Conservation (phyloP, 2,797 vertebrate species). For the Mallotus villosus region DNA sequence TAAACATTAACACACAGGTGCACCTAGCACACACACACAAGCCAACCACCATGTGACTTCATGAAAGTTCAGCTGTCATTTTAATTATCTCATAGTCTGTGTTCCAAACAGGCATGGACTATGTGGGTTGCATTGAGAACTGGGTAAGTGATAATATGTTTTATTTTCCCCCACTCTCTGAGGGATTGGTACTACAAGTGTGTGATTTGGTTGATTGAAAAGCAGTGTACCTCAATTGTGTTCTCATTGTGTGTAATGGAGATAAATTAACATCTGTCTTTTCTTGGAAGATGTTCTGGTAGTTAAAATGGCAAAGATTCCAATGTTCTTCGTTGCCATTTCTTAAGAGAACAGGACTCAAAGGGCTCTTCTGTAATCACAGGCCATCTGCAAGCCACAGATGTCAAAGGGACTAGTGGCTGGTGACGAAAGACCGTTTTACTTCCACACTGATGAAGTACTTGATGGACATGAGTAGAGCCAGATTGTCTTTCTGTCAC, state of each 20-base stretch:
- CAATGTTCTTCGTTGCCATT: conserved; percentile 61
- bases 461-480: conserved; percentile 40
- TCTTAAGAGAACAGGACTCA: conserved; percentile 62
- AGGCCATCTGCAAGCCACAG: conserved; percentile 58
- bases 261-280: conserved; percentile 72
- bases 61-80: not conserved
- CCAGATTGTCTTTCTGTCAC: conserved; percentile 45
- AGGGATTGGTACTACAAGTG: conserved; percentile 35
- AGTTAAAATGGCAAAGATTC: conserved; percentile 54
- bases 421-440: conserved; percentile 39
- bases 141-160: conserved; percentile 4
- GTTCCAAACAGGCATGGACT: not conserved
- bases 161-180: conserved; percentile 26
- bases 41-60: not conserved
- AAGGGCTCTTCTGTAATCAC: conserved; percentile 54
- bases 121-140: no score
- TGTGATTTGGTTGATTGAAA: conserved; percentile 40
- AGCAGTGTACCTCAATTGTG: conserved; percentile 53
- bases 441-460: conserved; percentile 31
- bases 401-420: conserved; percentile 54
- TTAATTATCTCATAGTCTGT: not conserved
- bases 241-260: conserved; percentile 66
- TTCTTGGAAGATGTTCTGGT: conserved; percentile 57
- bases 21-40: not conserved
- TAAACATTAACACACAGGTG: conserved; percentile 13